These are phyloP conservation scores for Melanargia galathea DNA, from an alignment of 2,888 invertebrate genomes.

Conservation along the genomic window DNA sequence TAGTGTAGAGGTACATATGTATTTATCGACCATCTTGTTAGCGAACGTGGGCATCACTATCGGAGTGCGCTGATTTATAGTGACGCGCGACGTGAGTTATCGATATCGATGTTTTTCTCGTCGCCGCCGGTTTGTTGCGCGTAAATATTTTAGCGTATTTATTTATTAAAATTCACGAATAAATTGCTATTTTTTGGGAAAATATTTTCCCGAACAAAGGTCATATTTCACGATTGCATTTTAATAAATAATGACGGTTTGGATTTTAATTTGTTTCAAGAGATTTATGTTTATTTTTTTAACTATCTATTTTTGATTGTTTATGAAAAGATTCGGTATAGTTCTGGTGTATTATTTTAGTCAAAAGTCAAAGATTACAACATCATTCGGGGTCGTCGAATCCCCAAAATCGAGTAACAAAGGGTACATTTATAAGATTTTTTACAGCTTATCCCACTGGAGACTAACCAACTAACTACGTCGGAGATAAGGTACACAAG, in stretches of 20 bases:
- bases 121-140: slow-evolving; percentile 51
- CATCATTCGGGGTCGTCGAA: too few species aligned
- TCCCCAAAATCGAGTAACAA: too few species aligned
- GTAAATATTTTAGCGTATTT: slow-evolving; percentile 48
- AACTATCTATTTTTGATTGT: not conserved
- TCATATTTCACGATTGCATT: slow-evolving; percentile 17
- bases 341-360: too few species aligned
- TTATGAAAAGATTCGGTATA: too few species aligned
- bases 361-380: too few species aligned
- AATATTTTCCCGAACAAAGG: slow-evolving; percentile 3
- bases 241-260: slow-evolving; percentile 15
- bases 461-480: too few species aligned
- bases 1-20: slow-evolving; percentile 48
- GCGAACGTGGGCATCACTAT: slow-evolving; percentile 78
- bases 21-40: slow-evolving; percentile 71
- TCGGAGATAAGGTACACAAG: too few species aligned
- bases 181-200: slow-evolving; percentile 25
- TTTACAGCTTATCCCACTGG: too few species aligned
- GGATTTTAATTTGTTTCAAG: slow-evolving; percentile 7
- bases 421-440: too few species aligned
- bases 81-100: slow-evolving; percentile 74
- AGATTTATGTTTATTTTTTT: not conserved
- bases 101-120: slow-evolving; percentile 61
- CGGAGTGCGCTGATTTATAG: slow-evolving; percentile 76
- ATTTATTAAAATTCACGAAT: slow-evolving; percentile 47